Evolutionary conservation across 2,797 vertebrate species (phyloP).

Genomic region (Odontamblyopus rebecca): DNA sequence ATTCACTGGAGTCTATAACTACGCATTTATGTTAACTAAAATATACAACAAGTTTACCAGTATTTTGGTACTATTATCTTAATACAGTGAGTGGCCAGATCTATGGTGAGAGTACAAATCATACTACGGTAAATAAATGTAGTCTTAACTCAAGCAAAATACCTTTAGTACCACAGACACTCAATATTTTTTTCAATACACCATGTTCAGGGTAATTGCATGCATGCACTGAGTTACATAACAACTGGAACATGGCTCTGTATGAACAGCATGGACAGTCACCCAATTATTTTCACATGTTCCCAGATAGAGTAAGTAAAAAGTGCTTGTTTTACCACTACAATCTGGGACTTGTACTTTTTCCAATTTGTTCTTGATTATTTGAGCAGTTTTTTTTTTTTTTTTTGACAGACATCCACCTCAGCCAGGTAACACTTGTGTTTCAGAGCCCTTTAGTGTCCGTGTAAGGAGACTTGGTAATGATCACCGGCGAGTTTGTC

Average conservation of each 20-base stretch:
- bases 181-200: slow-evolving; percentile 78
- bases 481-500: slow-evolving; percentile 70
- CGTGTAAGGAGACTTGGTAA: slow-evolving; percentile 73
- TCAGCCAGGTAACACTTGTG: slow-evolving; percentile 70
- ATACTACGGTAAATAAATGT: slow-evolving; percentile 61
- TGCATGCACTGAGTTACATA: slow-evolving; percentile 83
- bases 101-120: slow-evolving; percentile 58
- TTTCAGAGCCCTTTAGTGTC: slow-evolving; percentile 79
- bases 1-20: slow-evolving; percentile 69
- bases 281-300: slow-evolving; percentile 35
- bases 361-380: slow-evolving; percentile 32
- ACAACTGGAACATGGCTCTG: slow-evolving; percentile 76
- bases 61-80: slow-evolving; percentile 65
- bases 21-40: slow-evolving; percentile 63
- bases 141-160: slow-evolving; percentile 64
- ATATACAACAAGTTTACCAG: slow-evolving; percentile 72
- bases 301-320: slow-evolving; percentile 46
- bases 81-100: slow-evolving; percentile 70
- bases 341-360: slow-evolving; percentile 32
- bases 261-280: slow-evolving; percentile 55
- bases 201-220: slow-evolving; percentile 80
- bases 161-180: slow-evolving; percentile 78
- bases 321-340: slow-evolving; percentile 30
- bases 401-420: slow-evolving; percentile 51
- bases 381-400: slow-evolving; percentile 8